Conservation (phyloP, 1,140 invertebrate species). For the Whitmania pigra region DNA sequence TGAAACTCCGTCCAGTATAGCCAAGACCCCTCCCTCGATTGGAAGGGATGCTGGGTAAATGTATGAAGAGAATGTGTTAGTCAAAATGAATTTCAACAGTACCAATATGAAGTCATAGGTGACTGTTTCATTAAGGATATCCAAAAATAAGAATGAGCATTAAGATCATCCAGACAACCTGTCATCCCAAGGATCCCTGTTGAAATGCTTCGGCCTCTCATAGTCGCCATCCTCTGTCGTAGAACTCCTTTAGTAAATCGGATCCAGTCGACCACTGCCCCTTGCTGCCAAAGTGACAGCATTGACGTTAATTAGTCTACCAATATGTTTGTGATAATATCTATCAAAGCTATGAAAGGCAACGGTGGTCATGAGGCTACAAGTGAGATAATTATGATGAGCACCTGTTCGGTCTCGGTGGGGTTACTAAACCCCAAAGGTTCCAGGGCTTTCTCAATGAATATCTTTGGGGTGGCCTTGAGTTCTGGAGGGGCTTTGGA, state of each 20-base stretch:
- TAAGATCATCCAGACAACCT: slow-evolving; percentile 32
- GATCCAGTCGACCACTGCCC: slow-evolving; percentile 12
- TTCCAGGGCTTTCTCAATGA: slow-evolving; percentile 59
- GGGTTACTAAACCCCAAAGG: slow-evolving; percentile 62
- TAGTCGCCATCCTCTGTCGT: neutral
- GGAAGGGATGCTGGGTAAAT: neutral
- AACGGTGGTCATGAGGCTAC: too few relatives aligned
- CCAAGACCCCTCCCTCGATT: slow-evolving; percentile 25
- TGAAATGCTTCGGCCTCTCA: slow-evolving; percentile 7
- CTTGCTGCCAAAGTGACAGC: too few relatives aligned
- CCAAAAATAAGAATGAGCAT: too few relatives aligned
- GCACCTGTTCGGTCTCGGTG: slow-evolving; percentile 66
- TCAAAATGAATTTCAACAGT: too few relatives aligned
- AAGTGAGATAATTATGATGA: slow-evolving; percentile 27
- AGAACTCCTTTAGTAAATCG: neutral
- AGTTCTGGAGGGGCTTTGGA: slow-evolving; percentile 55
- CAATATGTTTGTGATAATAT: too few relatives aligned
- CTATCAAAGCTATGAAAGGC: too few relatives aligned
- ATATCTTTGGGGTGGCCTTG: slow-evolving; percentile 51
- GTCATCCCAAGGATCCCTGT: slow-evolving; percentile 42
- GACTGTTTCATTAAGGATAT: too few relatives aligned
- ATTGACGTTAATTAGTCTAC: too few relatives aligned
- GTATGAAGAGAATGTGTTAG: neutral
- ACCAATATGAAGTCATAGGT: too few relatives aligned
- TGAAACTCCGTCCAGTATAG: slow-evolving; percentile 21